These are phyloP conservation scores for Okapia johnstoni DNA, from an alignment of 2,113 vertebrate genomes.

Conservation along the genomic window DNA sequence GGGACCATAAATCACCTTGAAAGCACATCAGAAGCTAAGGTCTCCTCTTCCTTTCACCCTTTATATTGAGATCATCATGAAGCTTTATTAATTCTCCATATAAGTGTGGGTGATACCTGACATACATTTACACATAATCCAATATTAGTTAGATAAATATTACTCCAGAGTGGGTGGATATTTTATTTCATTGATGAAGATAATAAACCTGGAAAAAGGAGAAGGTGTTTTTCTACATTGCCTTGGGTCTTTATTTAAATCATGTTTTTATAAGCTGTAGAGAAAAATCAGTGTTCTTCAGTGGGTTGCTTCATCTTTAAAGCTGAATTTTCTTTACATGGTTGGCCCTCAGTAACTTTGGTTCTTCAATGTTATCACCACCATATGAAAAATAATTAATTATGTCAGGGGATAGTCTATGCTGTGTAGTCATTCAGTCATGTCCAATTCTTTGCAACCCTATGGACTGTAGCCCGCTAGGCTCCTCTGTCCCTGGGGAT, in stretches of 20 bases:
- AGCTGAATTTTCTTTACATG: background rate
- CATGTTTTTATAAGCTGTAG: background rate
- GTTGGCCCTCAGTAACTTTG: background rate
- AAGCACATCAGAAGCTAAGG: background rate
- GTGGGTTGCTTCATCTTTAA: background rate
- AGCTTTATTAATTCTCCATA: background rate
- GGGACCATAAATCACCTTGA: background rate
- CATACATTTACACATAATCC: background rate
- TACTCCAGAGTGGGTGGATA: background rate
- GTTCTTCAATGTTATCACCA: background rate
- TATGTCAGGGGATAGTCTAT: background rate
- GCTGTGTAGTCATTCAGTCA: background rate
- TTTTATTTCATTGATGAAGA: background rate
- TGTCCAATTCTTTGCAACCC: background rate
- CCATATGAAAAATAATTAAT: background rate
- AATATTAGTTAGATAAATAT: background rate
- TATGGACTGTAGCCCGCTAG: background rate
- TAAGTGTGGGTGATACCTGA: background rate
- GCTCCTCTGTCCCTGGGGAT: background rate
- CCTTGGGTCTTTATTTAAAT: background rate
- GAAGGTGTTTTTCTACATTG: background rate
- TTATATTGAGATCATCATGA: background rate
- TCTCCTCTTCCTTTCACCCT: background rate
- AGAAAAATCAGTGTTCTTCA: background rate
- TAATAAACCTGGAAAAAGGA: background rate